Evolutionary conservation across 2,113 vertebrate species (phyloP).

Genomic region (Mola mola): DNA sequence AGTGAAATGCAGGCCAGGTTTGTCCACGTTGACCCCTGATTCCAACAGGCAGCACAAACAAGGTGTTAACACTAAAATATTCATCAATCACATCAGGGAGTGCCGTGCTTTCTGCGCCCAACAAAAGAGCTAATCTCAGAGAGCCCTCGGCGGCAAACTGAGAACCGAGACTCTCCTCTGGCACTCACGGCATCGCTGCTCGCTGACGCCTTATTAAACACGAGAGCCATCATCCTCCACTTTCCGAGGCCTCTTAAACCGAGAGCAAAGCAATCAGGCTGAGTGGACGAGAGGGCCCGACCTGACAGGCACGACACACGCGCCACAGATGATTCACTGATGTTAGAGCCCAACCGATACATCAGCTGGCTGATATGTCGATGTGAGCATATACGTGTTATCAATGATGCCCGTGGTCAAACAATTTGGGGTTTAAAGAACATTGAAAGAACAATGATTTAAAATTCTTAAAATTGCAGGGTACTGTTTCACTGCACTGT

Average conservation of each 20-base stretch:
- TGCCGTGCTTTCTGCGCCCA: conserved; percentile 49
- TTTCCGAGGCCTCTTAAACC: conserved; percentile 38
- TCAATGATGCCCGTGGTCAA: too few species aligned
- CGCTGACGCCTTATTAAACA: conserved; percentile 49
- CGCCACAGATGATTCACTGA: conserved; percentile 53
- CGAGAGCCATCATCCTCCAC: conserved; percentile 42
- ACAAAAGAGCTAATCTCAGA: conserved; percentile 63
- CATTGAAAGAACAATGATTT: too few species aligned
- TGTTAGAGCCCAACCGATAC: too few species aligned
- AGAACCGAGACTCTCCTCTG: conserved; percentile 42
- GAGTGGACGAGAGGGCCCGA: conserved; percentile 43
- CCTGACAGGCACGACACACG: conserved; percentile 38
- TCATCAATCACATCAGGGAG: conserved; percentile 61
- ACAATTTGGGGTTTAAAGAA: too few species aligned
- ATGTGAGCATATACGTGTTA: too few species aligned
- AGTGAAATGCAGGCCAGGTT: conserved; percentile 2
- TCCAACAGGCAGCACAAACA: conserved; percentile 46
- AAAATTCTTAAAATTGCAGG: too few species aligned
- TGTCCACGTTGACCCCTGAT: conserved; percentile 14
- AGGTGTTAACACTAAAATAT: conserved; percentile 71
- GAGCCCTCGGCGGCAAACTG: conserved; percentile 42
- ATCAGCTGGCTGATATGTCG: too few species aligned
- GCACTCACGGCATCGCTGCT: conserved; percentile 32
- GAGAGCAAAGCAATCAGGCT: conserved; percentile 49
- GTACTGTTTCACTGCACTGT: too few species aligned